Base-by-base conservation (phyloP, 2,113 vertebrate genomes). In the Cheirogaleus medius region DNA sequence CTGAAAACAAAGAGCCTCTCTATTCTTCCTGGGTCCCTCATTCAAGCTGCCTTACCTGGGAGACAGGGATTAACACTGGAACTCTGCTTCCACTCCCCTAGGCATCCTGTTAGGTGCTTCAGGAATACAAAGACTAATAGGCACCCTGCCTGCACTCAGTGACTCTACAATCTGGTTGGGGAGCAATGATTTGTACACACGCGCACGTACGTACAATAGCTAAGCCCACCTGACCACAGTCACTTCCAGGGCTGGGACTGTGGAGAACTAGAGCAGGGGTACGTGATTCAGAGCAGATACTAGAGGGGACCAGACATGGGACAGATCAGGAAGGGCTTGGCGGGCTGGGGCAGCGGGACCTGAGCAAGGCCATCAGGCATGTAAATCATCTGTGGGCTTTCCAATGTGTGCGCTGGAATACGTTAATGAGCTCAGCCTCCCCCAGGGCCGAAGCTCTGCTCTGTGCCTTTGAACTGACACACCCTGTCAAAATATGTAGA, bases 401-500 rank as follows among this genome's bases (percentile, higher is more conserved):
- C 87, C 32, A 54, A 3, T 44, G 37, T 66, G 78, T 93, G 34
- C 39, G 12, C 77, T 93, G 76, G 77, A 97, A 94, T 86, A 83
- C 0, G 4, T 89, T 84, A 89, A 78, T 77, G 86, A 97, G 77
- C 54, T 96, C 71, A 90, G 6, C 90, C 88, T 95, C 63, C 63
- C 93, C 66, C 74, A 39, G 73, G 54, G 42, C 88, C 88, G 14
- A 78, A 91, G 37, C 88, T 94, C 87, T 95, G 76, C 76, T 95
- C 44, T 37, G 1, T 56, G 69, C 69, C 88, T 97, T 97, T 96
- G 92, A 97, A 95, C 66, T 91, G 66, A 86, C 93, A 94, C 71
- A 73, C 88, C 93, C 96, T 94, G 91, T 91, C 96, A 94, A 96
- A 97, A 97, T 97, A 95, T 83, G 85, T 69, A 77, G 68, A 95